Base-by-base conservation (phyloP, 1,140 invertebrate species). In the Drosophila nasuta region DNA sequence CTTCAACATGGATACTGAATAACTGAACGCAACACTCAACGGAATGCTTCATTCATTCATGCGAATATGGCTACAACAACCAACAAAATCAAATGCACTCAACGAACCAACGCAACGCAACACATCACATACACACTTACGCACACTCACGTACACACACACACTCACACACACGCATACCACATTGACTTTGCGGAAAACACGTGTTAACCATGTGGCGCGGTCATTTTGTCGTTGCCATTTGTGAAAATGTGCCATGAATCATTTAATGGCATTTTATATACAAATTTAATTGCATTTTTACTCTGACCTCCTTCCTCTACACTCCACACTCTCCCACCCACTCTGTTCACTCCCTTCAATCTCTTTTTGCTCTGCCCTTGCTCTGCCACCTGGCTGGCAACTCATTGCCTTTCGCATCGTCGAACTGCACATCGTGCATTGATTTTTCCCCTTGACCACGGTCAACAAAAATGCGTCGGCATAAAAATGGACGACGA, bases 151-250 rank as follows among this genome's bases (percentile, higher is more conserved):
- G 10, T 48, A 30, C 59, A 52, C 45, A 59, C 57, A 33, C 51
- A 46, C 15, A 48, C 15, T 0, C 57, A 60, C 59, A 54, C 51
- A 43, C 66, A 41, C 20, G 13, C n/a, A 10, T 13, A 35, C 30
- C 71, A 41, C 38, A 41, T 68, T 74, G 71, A 68, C 68, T 72
- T 75, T 79, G 71, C 68, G 81, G 64, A 74, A 74, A 87, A 87
- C 82, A 89, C 80, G 74, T 89, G 83, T 88, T 89, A 78, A 88
- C 77, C 76, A 79, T 77, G 79, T 75, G 75, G 74, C 79, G 77
- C 67, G 72, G 69, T 72, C 68, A 73, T 73, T 72, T 76, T 59
- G 74, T 73, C 68, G 69, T 64, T 76, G 74, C 60, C 69, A 66
- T 71, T 76, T 72, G 62, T 76, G 77, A 83, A 89, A 81, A 81